Conservation (phyloP, 2,888 invertebrate genomes). For the Drosophila robusta region DNA sequence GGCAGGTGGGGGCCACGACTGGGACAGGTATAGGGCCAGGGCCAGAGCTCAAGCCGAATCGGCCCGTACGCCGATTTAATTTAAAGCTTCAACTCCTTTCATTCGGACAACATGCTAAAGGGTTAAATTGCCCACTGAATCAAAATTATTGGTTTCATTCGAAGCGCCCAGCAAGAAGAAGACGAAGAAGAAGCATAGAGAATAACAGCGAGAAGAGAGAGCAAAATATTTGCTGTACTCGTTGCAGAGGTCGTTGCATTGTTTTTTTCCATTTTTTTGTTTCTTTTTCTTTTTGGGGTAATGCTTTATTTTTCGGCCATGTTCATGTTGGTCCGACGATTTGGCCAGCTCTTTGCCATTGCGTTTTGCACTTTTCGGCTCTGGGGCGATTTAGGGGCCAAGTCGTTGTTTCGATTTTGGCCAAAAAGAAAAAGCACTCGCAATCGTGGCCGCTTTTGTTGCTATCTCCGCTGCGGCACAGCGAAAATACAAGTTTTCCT, state of each 20-base stretch:
- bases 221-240: conserved; percentile 26
- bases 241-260: conserved; percentile 67
- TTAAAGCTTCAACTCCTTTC: conserved; percentile 80
- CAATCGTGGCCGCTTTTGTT: conserved; percentile 44
- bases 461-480: conserved; percentile 44
- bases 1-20: neutral
- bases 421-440: conserved; percentile 5
- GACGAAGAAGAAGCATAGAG: conserved; percentile 1
- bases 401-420: conserved; percentile 24
- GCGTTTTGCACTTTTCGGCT: conserved; percentile 69
- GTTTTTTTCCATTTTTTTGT: conserved; percentile 48
- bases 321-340: conserved; percentile 32
- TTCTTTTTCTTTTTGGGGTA: conserved; percentile 55
- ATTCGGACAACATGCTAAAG: conserved; percentile 83
- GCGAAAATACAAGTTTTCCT: conserved; percentile 67
- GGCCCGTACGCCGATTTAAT: conserved; percentile 74
- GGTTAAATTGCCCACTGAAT: conserved; percentile 85
- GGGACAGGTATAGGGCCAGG: conserved; percentile 17
- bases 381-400: conserved; percentile 46
- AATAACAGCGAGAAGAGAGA: conserved; percentile 23
- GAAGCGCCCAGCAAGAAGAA: conserved; percentile 14
- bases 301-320: conserved; percentile 47
- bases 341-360: conserved; percentile 64
- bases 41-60: conserved; percentile 17
- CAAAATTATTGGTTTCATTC: conserved; percentile 85